A percentile compares a stretch with the other conserved stretches of the same genome.
These are phyloP conservation scores for Sminthopsis crassicaudata DNA, from an alignment of 2,113 vertebrate species.

Conservation along the genomic window DNA sequence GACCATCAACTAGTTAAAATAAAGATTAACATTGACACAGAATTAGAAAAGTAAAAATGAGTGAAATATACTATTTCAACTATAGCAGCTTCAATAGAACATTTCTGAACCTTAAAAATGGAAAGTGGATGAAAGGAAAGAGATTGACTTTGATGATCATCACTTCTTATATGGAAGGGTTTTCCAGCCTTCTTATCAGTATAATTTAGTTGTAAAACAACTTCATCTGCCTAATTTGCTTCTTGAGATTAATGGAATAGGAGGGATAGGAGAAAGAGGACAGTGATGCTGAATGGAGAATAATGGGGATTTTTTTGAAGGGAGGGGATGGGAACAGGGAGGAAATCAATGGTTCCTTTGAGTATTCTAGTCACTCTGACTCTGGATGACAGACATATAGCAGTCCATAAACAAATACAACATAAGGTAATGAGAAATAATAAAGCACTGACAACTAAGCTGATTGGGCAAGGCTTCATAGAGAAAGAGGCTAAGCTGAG, in stretches of 20 bases:
- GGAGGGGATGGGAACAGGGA: not conserved
- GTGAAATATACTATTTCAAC: not conserved
- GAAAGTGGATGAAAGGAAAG: not conserved
- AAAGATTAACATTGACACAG: not conserved
- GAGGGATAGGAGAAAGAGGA: not conserved
- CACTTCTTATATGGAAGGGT: not conserved
- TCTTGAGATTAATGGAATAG: not conserved
- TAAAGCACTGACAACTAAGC: not conserved
- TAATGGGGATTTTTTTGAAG: not conserved
- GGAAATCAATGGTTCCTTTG: not conserved
- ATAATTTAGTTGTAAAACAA: not conserved
- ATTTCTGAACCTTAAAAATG: not conserved
- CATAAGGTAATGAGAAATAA: not conserved
- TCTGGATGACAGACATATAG: not conserved
- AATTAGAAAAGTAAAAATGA: not conserved
- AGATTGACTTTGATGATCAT: not conserved
- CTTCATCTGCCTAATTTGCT: not conserved
- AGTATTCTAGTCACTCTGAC: not conserved
- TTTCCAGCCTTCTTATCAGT: not conserved
- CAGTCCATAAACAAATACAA: not conserved
- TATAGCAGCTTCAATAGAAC: not conserved
- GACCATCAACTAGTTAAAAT: not conserved
- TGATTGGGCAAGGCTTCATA: not conserved
- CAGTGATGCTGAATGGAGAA: not conserved
- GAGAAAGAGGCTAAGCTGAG: not conserved